Evolutionary conservation across 2,888 invertebrate species (phyloP).

Genomic region (Apomyelois bistriatella): DNA sequence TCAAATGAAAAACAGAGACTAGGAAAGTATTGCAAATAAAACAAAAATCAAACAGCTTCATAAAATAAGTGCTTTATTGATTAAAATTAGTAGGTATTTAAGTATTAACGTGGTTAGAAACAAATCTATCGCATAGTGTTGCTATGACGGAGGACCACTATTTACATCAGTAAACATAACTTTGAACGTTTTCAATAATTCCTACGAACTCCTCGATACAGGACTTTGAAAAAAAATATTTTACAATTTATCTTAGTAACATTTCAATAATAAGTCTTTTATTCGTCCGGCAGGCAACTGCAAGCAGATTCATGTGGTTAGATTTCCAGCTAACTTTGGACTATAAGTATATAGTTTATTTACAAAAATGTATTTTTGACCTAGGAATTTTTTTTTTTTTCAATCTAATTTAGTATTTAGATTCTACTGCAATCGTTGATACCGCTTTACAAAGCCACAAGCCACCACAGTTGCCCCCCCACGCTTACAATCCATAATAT

Average conservation of each 20-base stretch:
- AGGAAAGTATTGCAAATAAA: constrained; percentile 35
- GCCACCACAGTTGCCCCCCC: background rate
- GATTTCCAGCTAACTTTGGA: too few species aligned
- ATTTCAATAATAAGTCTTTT: constrained; percentile 6
- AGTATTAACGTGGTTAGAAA: constrained; percentile 56
- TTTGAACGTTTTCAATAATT: constrained; percentile 8
- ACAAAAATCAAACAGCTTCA: constrained; percentile 58
- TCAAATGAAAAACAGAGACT: too few species aligned
- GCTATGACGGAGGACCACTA: constrained; percentile 33
- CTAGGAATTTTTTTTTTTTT: too few species aligned
- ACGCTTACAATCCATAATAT: background rate
- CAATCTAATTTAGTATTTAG: too few species aligned
- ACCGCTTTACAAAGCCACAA: too few species aligned
- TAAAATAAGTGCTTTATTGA: constrained; percentile 79
- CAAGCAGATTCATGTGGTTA: background rate
- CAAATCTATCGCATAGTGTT: constrained; percentile 35
- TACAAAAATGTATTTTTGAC: too few species aligned
- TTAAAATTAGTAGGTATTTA: constrained; percentile 64
- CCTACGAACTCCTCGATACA: background rate
- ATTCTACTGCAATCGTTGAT: too few species aligned
- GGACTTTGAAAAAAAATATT: background rate
- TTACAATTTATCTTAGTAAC: constrained; percentile 3
- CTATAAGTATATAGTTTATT: too few species aligned
- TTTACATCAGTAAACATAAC: constrained; percentile 36
- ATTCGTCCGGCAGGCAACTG: background rate